These are phyloP conservation scores for Alaudala cheleensis DNA, from an alignment of 2,113 vertebrate species.

Conservation along the genomic window DNA sequence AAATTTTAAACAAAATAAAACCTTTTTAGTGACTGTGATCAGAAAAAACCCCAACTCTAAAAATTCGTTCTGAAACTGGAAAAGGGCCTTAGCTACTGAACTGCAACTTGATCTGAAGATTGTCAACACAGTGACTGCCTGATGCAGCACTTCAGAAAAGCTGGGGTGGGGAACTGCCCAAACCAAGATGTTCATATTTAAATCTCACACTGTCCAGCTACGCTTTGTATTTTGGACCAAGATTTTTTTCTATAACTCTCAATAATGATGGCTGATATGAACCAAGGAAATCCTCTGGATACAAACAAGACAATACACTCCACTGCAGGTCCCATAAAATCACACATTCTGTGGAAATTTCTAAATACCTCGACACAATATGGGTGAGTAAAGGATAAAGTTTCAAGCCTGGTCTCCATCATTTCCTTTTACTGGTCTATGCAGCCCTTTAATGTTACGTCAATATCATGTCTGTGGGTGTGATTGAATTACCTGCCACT, in stretches of 20 bases:
- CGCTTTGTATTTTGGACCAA: neutral
- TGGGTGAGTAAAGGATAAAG: conserved; percentile 46
- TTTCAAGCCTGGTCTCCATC: conserved; percentile 41
- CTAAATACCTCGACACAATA: neutral
- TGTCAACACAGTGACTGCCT: neutral
- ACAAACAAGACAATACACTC: neutral
- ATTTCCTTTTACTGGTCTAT: conserved; percentile 52
- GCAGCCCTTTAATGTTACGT: conserved; percentile 36
- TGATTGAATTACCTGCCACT: conserved; percentile 5
- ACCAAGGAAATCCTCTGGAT: neutral
- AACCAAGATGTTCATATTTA: neutral
- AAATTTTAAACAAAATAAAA: neutral
- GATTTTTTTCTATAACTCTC: conserved; percentile 9
- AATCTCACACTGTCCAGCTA: neutral
- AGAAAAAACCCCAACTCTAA: neutral
- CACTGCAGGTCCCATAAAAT: neutral
- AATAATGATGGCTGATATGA: neutral
- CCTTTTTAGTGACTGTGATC: neutral
- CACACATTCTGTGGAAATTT: neutral
- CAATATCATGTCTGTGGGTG: conserved; percentile 52
- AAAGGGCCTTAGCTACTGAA: neutral
- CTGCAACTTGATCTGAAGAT: neutral
- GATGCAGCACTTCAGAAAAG: neutral
- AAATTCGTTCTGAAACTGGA: neutral
- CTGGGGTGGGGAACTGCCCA: neutral